Evolutionary conservation across 2,113 vertebrate genomes (phyloP).

Genomic region (Plectropomus leopardus): DNA sequence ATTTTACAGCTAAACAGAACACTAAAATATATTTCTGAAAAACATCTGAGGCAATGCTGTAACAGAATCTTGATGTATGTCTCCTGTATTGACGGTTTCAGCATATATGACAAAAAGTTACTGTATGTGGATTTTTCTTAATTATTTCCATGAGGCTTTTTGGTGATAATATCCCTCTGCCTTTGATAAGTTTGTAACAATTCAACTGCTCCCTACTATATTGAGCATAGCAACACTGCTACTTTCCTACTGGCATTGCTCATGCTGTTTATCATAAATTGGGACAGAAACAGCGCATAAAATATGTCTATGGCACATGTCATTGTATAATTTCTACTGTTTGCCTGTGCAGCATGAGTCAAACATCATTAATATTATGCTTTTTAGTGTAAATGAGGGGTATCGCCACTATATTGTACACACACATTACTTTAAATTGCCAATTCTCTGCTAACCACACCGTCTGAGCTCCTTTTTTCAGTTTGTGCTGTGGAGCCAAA

Average conservation of each 20-base stretch:
- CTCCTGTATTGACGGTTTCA: no score
- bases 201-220: not conserved
- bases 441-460: conserved; percentile 16
- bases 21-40: no score
- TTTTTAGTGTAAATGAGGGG: not conserved
- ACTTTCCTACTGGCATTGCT: not conserved
- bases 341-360: not conserved
- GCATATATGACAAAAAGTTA: no score
- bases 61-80: no score
- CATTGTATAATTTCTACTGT: not conserved
- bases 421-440: conserved; percentile 32
- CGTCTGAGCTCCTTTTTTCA: conserved; percentile 22
- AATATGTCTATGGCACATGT: not conserved
- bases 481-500: conserved; percentile 51
- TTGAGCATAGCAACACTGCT: not conserved
- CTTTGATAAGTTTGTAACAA: not conserved
- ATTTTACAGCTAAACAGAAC: no score
- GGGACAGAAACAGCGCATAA: not conserved
- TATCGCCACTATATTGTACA: conserved; percentile 1
- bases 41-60: no score
- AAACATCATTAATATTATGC: conserved; percentile 15
- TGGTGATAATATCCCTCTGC: not conserved
- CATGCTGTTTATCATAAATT: not conserved
- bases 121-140: not conserved
- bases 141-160: not conserved